Conservation (phyloP, 2,113 vertebrate genomes). For the Clarias magur region DNA sequence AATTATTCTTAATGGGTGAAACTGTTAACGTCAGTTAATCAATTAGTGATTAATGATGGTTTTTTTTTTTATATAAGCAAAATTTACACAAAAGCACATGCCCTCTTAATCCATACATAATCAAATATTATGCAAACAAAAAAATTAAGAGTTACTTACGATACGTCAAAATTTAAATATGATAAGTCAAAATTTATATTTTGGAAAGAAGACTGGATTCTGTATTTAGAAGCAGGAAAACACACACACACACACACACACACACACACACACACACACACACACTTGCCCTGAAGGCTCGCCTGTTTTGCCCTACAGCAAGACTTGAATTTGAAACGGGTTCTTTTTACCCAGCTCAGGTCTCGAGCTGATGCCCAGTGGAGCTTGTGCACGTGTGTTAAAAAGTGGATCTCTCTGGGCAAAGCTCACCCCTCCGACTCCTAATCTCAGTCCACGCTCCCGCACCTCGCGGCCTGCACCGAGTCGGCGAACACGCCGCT, state of each 20-base stretch:
- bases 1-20: no score
- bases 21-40: no score
- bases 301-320: constrained; percentile 46
- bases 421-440: constrained; percentile 45
- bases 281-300: constrained; percentile 36
- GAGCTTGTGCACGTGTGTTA: constrained; percentile 57
- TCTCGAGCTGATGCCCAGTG: constrained; percentile 58
- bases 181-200: background rate
- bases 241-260: background rate
- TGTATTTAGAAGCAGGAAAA: constrained; percentile 26
- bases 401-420: constrained; percentile 57
- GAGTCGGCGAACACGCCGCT: constrained; percentile 48
- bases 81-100: no score
- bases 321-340: constrained; percentile 53
- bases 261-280: background rate
- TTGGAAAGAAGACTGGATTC: background rate
- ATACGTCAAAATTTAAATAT: background rate
- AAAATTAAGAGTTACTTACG: background rate
- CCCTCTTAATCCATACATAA: background rate
- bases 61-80: no score
- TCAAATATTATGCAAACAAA: background rate
- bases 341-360: constrained; percentile 47
- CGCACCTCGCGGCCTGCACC: constrained; percentile 52
- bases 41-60: no score
- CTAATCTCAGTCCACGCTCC: constrained; percentile 50